Percentiles rank a stretch among this genome's conserved stretches.
phyloP scores from a whole-genome alignment of 2,888 invertebrate species.

The Euspilapteryx auroguttella region DNA sequence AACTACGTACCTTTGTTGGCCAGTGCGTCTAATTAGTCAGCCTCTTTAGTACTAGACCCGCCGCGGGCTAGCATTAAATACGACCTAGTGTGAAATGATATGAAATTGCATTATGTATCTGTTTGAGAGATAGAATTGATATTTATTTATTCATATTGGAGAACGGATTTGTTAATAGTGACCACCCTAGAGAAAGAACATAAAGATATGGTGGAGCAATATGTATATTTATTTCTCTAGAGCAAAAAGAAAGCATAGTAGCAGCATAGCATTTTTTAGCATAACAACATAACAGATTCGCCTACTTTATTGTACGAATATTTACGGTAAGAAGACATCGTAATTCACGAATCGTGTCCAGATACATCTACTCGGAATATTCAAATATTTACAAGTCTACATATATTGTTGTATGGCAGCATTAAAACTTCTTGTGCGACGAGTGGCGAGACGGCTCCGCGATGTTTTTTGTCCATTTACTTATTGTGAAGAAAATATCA shows the following conservation, averaged over 20 bases:
- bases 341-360: constrained; percentile 50
- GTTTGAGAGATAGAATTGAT: background rate
- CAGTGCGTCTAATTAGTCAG: constrained; percentile 58
- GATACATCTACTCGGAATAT: constrained; percentile 31
- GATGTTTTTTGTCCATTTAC: constrained; percentile 30
- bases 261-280: too few species aligned
- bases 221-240: too few species aligned
- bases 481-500: constrained; percentile 39
- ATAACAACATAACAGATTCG: background rate
- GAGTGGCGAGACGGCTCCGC: background rate
- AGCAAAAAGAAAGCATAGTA: too few species aligned
- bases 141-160: background rate
- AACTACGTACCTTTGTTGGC: constrained; percentile 40
- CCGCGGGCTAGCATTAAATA: constrained; percentile 33
- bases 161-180: too few species aligned
- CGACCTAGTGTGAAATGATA: constrained; percentile 37
- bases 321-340: background rate
- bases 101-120: constrained; percentile 10
- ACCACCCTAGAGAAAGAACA: too few species aligned
- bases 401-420: too few species aligned
- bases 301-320: background rate
- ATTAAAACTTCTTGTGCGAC: constrained; percentile 39
- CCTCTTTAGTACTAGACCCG: constrained; percentile 52
- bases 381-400: constrained; percentile 18
- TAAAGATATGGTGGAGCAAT: too few species aligned